A percentile compares a stretch with the other conserved stretches of the same genome.
phyloP scores from a whole-genome alignment of 2,888 invertebrate species.

The Amphipyra tragopoginis region DNA sequence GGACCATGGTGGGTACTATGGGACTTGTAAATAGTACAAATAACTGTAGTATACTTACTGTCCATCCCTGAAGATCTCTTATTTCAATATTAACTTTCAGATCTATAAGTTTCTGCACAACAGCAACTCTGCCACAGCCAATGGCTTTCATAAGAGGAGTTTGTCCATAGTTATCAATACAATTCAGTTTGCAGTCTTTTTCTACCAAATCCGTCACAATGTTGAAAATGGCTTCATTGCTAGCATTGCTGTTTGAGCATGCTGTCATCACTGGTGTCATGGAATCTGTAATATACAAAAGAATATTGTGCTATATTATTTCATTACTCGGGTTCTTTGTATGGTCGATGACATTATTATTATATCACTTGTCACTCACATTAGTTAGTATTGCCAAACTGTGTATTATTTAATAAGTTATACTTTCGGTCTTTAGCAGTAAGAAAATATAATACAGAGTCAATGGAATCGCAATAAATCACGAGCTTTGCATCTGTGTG shows the following conservation, averaged over 20 bases:
- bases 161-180: constrained; percentile 89
- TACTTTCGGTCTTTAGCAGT: too few relatives aligned
- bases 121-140: constrained; percentile 84
- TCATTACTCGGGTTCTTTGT: too few relatives aligned
- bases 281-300: constrained; percentile 85
- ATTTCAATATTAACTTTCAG: constrained; percentile 88
- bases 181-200: constrained; percentile 87
- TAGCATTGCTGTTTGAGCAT: constrained; percentile 89
- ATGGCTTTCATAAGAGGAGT: constrained; percentile 92
- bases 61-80: constrained; percentile 91
- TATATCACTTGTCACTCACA: too few relatives aligned
- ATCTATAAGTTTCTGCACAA: constrained; percentile 88
- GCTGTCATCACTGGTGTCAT: constrained; percentile 91
- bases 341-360: too few relatives aligned
- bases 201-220: constrained; percentile 87
- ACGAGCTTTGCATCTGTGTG: too few relatives aligned
- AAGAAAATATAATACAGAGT: too few relatives aligned
- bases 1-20: too few relatives aligned
- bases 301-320: too few relatives aligned
- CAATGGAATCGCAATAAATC: too few relatives aligned
- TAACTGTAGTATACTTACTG: constrained; percentile 78
- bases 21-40: not conserved
- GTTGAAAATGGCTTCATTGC: constrained; percentile 77
- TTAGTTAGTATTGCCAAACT: too few relatives aligned
- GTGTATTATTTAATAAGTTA: too few relatives aligned